Conservation (phyloP, 2,888 invertebrate genomes). For the Tetragonisca angustula region DNA sequence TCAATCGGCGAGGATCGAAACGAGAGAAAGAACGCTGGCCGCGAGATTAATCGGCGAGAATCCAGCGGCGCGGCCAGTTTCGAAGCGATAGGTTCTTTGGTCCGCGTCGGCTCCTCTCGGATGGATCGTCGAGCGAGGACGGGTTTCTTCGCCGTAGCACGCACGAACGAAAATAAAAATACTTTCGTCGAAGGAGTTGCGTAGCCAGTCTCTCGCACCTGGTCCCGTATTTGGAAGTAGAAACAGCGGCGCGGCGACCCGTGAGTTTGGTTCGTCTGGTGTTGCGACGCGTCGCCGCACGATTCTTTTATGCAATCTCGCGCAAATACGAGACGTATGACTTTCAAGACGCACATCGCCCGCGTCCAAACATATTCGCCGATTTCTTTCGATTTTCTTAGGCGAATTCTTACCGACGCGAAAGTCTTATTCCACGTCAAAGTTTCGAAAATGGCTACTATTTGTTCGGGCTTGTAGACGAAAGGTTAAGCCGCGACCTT, state of each 20-base stretch:
- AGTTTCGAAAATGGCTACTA: neutral
- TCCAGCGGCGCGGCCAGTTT: constrained; percentile 22
- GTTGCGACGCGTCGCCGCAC: constrained; percentile 32
- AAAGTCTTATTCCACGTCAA: neutral
- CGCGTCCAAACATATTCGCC: neutral
- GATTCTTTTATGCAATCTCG: constrained; percentile 46
- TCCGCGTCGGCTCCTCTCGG: constrained; percentile 2
- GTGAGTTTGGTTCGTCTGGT: constrained; percentile 54
- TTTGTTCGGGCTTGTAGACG: neutral
- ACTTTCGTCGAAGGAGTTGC: constrained; percentile 74
- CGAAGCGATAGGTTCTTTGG: constrained; percentile 30
- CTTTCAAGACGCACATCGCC: neutral
- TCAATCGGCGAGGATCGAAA: no score
- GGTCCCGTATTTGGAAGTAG: constrained; percentile 73
- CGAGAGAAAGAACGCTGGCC: neutral
- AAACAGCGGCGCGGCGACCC: constrained; percentile 52
- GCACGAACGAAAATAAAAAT: constrained; percentile 69
- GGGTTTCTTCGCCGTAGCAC: constrained; percentile 47
- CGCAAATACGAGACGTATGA: neutral
- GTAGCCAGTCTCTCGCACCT: constrained; percentile 66
- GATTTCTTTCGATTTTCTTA: neutral
- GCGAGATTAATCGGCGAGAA: constrained; percentile 18
- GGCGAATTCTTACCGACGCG: neutral
- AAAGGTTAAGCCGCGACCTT: neutral
- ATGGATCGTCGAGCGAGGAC: constrained; percentile 44